phyloP scores from a whole-genome alignment of 1,140 invertebrate genomes.

The Drosophila triauraria region DNA sequence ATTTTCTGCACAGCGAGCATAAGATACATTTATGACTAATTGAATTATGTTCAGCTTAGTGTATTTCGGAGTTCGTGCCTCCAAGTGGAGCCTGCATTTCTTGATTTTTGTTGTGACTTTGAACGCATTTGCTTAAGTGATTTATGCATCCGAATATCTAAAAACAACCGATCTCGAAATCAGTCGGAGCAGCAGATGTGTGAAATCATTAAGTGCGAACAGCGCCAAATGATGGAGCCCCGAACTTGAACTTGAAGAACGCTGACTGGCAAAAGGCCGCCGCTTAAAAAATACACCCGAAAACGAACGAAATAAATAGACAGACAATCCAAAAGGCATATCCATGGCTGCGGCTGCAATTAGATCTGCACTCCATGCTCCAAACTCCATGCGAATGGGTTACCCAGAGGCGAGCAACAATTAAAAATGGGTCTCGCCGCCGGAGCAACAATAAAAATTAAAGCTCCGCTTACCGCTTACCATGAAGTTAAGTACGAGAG shows the following conservation, averaged over 20 bases:
- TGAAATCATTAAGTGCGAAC: slow-evolving; percentile 77
- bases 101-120: slow-evolving; percentile 61
- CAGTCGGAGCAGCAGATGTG: slow-evolving; percentile 43
- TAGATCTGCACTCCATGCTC: slow-evolving; percentile 63
- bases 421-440: slow-evolving; percentile 59
- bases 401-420: slow-evolving; percentile 67
- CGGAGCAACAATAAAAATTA: slow-evolving; percentile 47
- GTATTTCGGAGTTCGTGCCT: slow-evolving; percentile 5
- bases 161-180: slow-evolving; percentile 21
- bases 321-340: slow-evolving; percentile 34
- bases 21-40: slow-evolving; percentile 2
- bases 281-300: slow-evolving; percentile 24
- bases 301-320: slow-evolving; percentile 24
- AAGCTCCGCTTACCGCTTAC: slow-evolving; percentile 73
- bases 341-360: slow-evolving; percentile 65
- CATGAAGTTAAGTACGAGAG: slow-evolving; percentile 68
- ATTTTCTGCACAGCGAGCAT: slow-evolving; percentile 1
- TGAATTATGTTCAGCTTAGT: not conserved
- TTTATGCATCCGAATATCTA: slow-evolving; percentile 57
- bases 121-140: slow-evolving; percentile 69
- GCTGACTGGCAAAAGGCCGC: slow-evolving; percentile 54
- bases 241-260: slow-evolving; percentile 74
- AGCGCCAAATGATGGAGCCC: slow-evolving; percentile 66
- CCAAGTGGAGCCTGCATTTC: slow-evolving; percentile 11
- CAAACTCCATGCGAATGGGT: slow-evolving; percentile 38